Percentiles rank a stretch among this genome's conserved stretches.
Conservation (phyloP, 2,113 vertebrate genomes). For the Xiphophorus couchianus region DNA sequence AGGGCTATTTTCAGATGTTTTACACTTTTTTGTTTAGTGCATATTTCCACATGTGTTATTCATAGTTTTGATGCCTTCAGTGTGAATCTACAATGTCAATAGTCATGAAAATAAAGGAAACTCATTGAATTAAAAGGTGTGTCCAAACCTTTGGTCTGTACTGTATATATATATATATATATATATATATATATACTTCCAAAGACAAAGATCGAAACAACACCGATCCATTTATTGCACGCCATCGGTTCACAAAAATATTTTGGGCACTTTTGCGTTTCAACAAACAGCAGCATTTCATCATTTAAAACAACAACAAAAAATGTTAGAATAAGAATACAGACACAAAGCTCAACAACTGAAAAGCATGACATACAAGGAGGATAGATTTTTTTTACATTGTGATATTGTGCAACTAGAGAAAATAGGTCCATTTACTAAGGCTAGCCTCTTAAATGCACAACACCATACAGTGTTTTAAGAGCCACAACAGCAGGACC, state of each 20-base stretch:
- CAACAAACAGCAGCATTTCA: constrained; percentile 80
- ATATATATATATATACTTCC: constrained; percentile 30
- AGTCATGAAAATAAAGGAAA: too few species aligned
- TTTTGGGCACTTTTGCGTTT: constrained; percentile 78
- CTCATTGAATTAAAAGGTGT: too few species aligned
- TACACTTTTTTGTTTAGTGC: too few species aligned
- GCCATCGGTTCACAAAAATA: constrained; percentile 77
- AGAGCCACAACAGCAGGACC: constrained; percentile 53
- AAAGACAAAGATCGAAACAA: constrained; percentile 60
- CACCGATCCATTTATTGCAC: constrained; percentile 79
- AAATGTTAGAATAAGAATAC: constrained; percentile 52
- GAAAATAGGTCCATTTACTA: constrained; percentile 73
- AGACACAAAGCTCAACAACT: constrained; percentile 58
- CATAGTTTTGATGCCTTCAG: too few species aligned
- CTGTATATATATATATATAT: neutral
- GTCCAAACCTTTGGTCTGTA: too few species aligned
- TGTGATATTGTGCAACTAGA: constrained; percentile 73
- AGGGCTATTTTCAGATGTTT: too few species aligned
- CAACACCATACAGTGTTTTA: constrained; percentile 72
- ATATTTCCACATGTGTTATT: too few species aligned
- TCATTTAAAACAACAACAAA: constrained; percentile 63
- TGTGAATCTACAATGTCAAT: too few species aligned
- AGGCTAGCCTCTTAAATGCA: constrained; percentile 72
- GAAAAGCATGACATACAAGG: constrained; percentile 61
- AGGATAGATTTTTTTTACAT: constrained; percentile 46